phyloP scores from a whole-genome alignment of 35 echinoderm and acorn worm genomes.

The Lytechinus variegatus region DNA sequence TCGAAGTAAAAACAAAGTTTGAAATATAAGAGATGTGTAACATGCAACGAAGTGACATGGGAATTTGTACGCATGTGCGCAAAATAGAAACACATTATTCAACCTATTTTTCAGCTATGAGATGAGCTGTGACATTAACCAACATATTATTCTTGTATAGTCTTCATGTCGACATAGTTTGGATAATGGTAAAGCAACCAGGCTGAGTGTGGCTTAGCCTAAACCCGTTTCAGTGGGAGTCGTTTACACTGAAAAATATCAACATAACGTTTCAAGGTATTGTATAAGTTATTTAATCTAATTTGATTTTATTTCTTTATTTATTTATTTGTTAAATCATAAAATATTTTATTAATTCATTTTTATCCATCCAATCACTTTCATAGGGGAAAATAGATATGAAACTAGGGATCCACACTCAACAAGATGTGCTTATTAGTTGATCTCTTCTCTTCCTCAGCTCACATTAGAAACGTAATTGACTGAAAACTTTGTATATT shows the following conservation, averaged over 20 bases:
- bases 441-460: too few species aligned
- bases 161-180: not conserved
- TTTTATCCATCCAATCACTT: too few species aligned
- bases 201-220: not conserved
- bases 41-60: conserved; percentile 15
- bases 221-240: not conserved
- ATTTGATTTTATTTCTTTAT: too few species aligned
- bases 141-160: not conserved
- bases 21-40: not conserved
- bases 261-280: not conserved
- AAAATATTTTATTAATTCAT: too few species aligned
- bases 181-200: not conserved
- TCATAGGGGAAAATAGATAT: too few species aligned
- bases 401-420: too few species aligned
- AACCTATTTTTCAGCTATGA: not conserved
- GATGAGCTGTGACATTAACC: not conserved
- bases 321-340: too few species aligned
- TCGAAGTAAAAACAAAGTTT: not conserved
- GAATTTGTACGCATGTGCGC: conserved; percentile 39
- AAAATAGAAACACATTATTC: conserved; percentile 38
- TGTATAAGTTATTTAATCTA: too few species aligned
- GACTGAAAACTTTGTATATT: too few species aligned
- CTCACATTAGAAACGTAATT: too few species aligned
- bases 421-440: too few species aligned
- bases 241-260: not conserved